phyloP scores from a whole-genome alignment of 2,888 invertebrate species.

The Herminia tarsipennalis region DNA sequence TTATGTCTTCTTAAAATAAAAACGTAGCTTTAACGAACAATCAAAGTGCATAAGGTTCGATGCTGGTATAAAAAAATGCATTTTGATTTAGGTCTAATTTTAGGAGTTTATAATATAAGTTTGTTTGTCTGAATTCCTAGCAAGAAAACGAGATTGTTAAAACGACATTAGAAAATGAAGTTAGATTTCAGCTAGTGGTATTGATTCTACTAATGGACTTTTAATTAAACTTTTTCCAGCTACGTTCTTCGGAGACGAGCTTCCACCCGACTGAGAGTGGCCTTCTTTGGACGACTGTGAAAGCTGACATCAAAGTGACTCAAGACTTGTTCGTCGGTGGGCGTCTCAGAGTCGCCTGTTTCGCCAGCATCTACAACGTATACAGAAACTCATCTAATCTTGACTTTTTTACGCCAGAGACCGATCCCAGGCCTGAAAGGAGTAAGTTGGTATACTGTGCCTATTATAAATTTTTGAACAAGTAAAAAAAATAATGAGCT shows the following conservation, averaged over 20 bases:
- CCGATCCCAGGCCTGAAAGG: conserved; percentile 92
- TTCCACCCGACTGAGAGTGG: conserved; percentile 77
- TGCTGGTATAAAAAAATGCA: too few relatives aligned
- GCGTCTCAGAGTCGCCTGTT: conserved; percentile 89
- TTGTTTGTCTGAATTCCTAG: too few relatives aligned
- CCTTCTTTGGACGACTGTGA: conserved; percentile 85
- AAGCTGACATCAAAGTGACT: conserved; percentile 84
- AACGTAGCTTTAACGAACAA: too few relatives aligned
- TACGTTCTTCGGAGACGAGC: conserved; percentile 70
- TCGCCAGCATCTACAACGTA: conserved; percentile 88
- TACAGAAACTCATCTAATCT: conserved; percentile 89
- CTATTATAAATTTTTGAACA: background rate
- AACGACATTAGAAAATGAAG: too few relatives aligned
- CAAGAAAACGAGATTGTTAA: too few relatives aligned
- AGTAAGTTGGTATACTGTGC: conserved; percentile 79
- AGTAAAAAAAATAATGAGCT: too few relatives aligned
- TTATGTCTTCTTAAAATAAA: too few relatives aligned
- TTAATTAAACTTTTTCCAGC: conserved; percentile 55
- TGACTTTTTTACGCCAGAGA: conserved; percentile 89
- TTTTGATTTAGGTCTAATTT: too few relatives aligned
- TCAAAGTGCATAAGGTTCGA: too few relatives aligned
- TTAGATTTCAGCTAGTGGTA: too few relatives aligned
- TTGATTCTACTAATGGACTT: background rate
- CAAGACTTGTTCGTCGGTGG: conserved; percentile 87
- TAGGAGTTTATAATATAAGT: too few relatives aligned